phyloP scores from a whole-genome alignment of 2,888 invertebrate genomes.

The Deroplatys truncata region DNA sequence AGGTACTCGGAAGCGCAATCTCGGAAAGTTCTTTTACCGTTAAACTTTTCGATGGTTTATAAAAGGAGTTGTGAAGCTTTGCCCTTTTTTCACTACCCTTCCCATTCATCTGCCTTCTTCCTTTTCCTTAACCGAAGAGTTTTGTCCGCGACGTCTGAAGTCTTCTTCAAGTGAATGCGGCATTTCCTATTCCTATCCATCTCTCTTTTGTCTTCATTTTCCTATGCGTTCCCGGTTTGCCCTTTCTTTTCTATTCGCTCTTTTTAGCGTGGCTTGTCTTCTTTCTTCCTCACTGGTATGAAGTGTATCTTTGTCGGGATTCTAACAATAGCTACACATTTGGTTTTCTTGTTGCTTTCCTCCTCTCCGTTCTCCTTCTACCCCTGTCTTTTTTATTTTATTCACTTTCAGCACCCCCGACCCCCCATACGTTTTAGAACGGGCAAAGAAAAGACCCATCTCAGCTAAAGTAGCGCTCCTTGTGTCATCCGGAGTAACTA shows the following conservation, averaged over 20 bases:
- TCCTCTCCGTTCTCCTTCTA: background rate
- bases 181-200: constrained; percentile 15
- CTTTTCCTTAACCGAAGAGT: background rate
- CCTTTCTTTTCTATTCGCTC: background rate
- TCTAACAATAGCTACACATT: constrained; percentile 8
- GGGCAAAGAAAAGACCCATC: constrained; percentile 9
- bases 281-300: background rate
- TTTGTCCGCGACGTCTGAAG: constrained; percentile 13
- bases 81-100: background rate
- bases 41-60: background rate
- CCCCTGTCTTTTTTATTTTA: constrained; percentile 7
- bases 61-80: background rate
- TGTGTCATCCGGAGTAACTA: background rate
- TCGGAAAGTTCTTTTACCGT: background rate
- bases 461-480: constrained; percentile 1
- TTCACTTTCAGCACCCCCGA: background rate
- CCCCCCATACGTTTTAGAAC: background rate
- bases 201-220: constrained; percentile 14
- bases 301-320: constrained; percentile 11
- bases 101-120: background rate
- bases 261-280: background rate
- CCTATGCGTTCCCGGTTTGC: constrained; percentile 4
- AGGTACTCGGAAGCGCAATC: background rate
- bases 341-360: constrained; percentile 13
- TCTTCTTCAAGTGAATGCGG: constrained; percentile 12